Evolutionary conservation across 1,140 invertebrate genomes (phyloP), one percentile per base, ranked within the genome.

Genomic region (Venturia canescens): DNA sequence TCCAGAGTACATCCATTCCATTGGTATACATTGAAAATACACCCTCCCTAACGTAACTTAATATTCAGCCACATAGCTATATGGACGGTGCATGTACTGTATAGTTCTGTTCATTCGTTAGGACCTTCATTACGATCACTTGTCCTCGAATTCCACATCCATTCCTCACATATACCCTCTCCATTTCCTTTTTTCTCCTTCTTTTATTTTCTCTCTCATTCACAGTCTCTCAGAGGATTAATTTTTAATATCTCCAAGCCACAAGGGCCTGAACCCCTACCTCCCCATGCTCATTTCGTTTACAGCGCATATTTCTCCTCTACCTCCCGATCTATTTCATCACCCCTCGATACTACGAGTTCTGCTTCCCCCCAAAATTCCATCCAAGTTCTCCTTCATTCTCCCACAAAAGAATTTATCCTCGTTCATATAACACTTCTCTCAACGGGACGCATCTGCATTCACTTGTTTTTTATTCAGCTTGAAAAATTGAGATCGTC

Each of bases 71-170:
- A 74, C 26, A 74, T 23, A 57, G 16, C 44, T 23, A 80, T 50
- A 21, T 60, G 21, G 38, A 11, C 7, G 5, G 27, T 60, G 29
- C 18, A 23, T 60, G 26, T 78, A 82, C 83, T 82, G 82, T 82
- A 80, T 70, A 81, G 50, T 63, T 67, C 81, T 80, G 50, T 63
- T 67, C 81, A 81, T 86, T 87, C 84, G 86, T 84, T 83, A 85
- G 86, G 74, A 80, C 78, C 84, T 87, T 88, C 85, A 85, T 87
- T 86, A 88, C 74, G 79, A 86, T 84, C 85, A 85, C 84, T 89
- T 85, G 88, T 88, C 84, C 78, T 83, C 78, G 38, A 79, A 60
- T 71, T 71, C 44, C 63, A 48, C 63, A 53, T 78, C 60, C 31
- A 13, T 79, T 15, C 38, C 26, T 31, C 29, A 75, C 63, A 57